Evolutionary conservation across 2,113 vertebrate genomes (phyloP), one percentile per base, ranked within the genome.

Genomic region (Fulmarus glacialis): DNA sequence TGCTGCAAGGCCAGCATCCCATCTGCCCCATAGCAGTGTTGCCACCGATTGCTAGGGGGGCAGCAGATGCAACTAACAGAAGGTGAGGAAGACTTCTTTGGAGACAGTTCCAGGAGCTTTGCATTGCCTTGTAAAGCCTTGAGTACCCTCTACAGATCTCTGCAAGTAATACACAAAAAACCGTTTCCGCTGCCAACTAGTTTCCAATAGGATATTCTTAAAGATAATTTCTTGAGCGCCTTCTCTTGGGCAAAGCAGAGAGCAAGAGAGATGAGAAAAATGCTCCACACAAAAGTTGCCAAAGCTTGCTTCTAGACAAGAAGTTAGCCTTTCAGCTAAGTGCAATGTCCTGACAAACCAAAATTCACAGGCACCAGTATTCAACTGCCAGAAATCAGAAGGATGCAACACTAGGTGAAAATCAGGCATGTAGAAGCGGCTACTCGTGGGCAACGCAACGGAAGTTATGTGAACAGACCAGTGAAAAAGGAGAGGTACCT

Each of bases 61-160:
- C 47, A 93, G 87, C 89, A 97, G 78, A 90, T 82, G 73, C 58
- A 94, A 24, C n/a, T 60, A 62, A 86, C 53, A 84, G 90, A 91
- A 72, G 75, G 78, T 43, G 59, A 83, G 22, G 34, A 86, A 67
- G 45, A 60, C 34, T 70, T 62, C 75, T 66, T 13, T 50, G 58
- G 42, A 55, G 72, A 83, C 45, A 68, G 67, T 73, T 84, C 72
- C 80, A 85, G 77, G 45, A 82, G 75, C 70, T 66, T 45, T 45
- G 34, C 9, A 4, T 23, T 85, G 68, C 80, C 75, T 97, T 53
- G 40, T 56, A 87, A 97, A 93, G 96, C 64, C 90, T 95, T 58
- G 71, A 79, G 95, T 96, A 96, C 97, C 98, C 97, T 96, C 98
- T 98, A 86, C 82, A 93, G 98, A 92, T 59, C 75, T 86, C 66